A percentile compares a stretch with the other conserved stretches of the same genome.
Conservation (phyloP, 2,888 invertebrate species). For the Lapara coniferarum region DNA sequence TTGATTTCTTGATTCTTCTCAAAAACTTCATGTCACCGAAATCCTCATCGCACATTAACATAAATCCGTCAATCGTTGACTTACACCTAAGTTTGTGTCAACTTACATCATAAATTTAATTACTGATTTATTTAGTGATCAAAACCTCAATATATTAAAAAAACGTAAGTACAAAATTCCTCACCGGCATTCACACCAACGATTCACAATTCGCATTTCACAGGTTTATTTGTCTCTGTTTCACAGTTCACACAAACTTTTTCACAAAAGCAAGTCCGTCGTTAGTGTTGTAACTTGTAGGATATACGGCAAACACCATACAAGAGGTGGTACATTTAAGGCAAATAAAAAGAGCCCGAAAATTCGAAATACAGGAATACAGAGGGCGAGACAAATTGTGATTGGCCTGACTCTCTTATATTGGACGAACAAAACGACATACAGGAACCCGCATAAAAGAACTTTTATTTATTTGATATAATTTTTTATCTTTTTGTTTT, state of each 20-base stretch:
- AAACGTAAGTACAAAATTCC: conserved; percentile 32
- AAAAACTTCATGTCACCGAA: conserved; percentile 65
- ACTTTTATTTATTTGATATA: too few relatives aligned
- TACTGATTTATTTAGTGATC: too few relatives aligned
- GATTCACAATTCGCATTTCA: too few relatives aligned
- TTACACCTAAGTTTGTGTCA: neutral
- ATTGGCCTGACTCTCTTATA: too few relatives aligned
- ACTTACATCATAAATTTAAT: neutral
- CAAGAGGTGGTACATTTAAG: neutral
- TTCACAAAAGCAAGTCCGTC: neutral
- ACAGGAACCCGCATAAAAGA: too few relatives aligned
- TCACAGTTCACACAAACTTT: conserved; percentile 26
- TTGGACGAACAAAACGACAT: too few relatives aligned
- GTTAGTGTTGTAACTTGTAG: conserved; percentile 21
- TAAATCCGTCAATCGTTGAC: too few relatives aligned
- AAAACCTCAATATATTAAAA: conserved; percentile 33
- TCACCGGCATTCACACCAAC: conserved; percentile 41
- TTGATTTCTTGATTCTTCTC: conserved; percentile 66
- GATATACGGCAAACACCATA: conserved; percentile 31
- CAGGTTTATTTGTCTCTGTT: too few relatives aligned
- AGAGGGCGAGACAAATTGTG: too few relatives aligned
- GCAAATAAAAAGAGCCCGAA: neutral
- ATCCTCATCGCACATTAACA: conserved; percentile 27
- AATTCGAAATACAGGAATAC: too few relatives aligned
- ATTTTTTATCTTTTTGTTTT: too few relatives aligned